A percentile compares a stretch with the other conserved stretches of the same genome.
phyloP scores from a whole-genome alignment of 2,888 invertebrate species.

The Lasioglossum lativentre region DNA sequence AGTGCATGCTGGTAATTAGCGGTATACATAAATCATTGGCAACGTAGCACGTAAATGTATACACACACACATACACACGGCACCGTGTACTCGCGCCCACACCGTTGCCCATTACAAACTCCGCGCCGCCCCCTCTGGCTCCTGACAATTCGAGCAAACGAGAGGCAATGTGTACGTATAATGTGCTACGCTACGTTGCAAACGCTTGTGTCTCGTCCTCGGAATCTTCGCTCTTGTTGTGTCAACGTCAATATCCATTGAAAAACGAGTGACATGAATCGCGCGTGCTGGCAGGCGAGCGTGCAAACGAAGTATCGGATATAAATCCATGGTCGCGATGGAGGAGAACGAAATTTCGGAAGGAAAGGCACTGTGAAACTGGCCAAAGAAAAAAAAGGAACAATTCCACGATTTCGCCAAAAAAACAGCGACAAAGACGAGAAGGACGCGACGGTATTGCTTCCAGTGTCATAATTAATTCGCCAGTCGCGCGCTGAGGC shows the following conservation, averaged over 20 bases:
- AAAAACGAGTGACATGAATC: neutral
- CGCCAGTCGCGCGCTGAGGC: slow-evolving; percentile 63
- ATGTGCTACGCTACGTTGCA: slow-evolving; percentile 73
- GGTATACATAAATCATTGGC: slow-evolving; percentile 84
- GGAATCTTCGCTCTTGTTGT: slow-evolving; percentile 33
- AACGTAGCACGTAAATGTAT: slow-evolving; percentile 75
- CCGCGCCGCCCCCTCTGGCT: slow-evolving; percentile 21
- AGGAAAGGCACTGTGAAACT: neutral
- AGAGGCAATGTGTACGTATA: slow-evolving; percentile 62
- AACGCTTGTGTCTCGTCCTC: slow-evolving; percentile 51
- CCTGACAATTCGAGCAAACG: slow-evolving; percentile 67
- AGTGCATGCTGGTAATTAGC: slow-evolving; percentile 83
- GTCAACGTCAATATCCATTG: slow-evolving; percentile 18
- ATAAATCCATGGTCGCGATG: neutral
- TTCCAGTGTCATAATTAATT: slow-evolving; percentile 78
- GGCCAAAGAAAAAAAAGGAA: slow-evolving; percentile 27
- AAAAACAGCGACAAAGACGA: neutral
- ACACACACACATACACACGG: slow-evolving; percentile 62
- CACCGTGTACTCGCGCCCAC: slow-evolving; percentile 49
- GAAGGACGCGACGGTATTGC: slow-evolving; percentile 55
- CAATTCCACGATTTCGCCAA: slow-evolving; percentile 24
- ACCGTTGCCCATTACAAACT: slow-evolving; percentile 71
- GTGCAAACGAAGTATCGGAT: neutral
- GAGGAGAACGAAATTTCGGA: neutral
- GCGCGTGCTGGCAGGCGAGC: neutral